phyloP scores from a whole-genome alignment of 2,113 vertebrate genomes.

The Pristiophorus japonicus region DNA sequence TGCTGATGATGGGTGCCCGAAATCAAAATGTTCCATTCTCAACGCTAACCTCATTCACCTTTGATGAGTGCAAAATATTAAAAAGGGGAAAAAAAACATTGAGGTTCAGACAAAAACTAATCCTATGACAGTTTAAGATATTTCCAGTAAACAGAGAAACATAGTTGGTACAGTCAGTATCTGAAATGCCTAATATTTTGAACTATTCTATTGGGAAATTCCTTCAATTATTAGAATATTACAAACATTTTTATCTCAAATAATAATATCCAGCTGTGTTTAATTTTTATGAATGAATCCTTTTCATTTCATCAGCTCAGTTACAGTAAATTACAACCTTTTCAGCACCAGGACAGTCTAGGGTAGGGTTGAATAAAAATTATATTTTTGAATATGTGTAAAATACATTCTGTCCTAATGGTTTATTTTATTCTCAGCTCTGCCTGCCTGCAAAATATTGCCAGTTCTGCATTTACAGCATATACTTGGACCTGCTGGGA shows the following conservation, averaged over 20 bases:
- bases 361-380: neutral
- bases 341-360: neutral
- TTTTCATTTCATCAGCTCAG: neutral
- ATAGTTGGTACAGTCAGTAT: neutral
- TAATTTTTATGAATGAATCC: neutral
- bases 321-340: neutral
- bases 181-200: neutral
- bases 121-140: neutral
- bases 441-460: neutral
- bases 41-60: neutral
- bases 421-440: neutral
- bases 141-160: neutral
- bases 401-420: neutral
- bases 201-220: neutral
- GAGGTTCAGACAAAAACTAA: neutral
- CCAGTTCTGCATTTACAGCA: no score
- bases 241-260: neutral
- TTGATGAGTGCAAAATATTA: neutral
- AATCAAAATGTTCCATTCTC: neutral
- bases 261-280: neutral
- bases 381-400: neutral
- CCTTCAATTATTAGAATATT: neutral
- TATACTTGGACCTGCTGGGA: neutral
- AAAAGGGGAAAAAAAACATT: neutral
- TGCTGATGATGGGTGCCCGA: neutral